phyloP scores from a whole-genome alignment of 1,140 invertebrate species.

The Melanaphis sacchari region DNA sequence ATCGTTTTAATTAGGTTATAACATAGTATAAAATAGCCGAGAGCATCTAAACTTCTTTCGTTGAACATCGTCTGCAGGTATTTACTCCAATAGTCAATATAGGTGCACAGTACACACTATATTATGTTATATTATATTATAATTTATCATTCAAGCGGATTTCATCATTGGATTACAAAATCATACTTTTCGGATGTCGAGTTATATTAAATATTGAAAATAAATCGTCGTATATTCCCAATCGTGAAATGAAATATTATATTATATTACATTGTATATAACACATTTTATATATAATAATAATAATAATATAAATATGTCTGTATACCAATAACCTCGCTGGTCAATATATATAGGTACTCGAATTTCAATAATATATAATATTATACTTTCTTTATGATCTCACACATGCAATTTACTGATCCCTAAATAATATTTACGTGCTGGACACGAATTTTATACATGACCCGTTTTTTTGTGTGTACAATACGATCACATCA shows the following conservation, averaged over 20 bases:
- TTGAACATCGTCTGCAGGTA: background rate
- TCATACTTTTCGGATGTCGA: background rate
- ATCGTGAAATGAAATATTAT: background rate
- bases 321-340: too few species aligned
- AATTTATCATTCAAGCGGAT: background rate
- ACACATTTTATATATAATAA: background rate
- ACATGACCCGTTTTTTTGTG: conserved; percentile 28
- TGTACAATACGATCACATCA: conserved; percentile 29
- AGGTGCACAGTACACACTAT: too few species aligned
- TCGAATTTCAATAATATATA: conserved; percentile 21
- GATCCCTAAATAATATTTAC: conserved; percentile 39
- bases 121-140: too few species aligned
- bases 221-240: background rate
- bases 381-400: conserved; percentile 15
- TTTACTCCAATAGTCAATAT: background rate
- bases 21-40: too few species aligned
- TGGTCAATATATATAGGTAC: background rate
- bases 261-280: background rate
- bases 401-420: background rate
- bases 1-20: background rate
- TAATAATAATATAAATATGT: background rate
- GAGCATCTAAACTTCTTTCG: background rate
- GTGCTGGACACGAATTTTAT: background rate
- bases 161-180: background rate
- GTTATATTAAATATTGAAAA: background rate